phyloP scores from a whole-genome alignment of 2,113 vertebrate genomes.

The Pygoscelis antarcticus region DNA sequence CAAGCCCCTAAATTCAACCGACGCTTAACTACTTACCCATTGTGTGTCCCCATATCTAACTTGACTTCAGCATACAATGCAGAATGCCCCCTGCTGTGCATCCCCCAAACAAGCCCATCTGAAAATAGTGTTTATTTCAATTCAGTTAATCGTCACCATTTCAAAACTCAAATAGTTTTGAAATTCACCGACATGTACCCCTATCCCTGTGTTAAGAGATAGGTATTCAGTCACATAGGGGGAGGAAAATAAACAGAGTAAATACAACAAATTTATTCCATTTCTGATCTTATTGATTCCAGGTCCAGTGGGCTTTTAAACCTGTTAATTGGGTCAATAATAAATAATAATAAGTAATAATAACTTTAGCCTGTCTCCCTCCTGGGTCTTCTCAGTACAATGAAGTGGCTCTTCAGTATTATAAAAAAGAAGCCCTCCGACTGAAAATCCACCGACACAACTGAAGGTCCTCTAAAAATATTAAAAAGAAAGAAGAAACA shows the following conservation, averaged over 20 bases:
- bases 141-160: not conserved
- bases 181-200: not conserved
- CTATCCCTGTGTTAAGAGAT: not conserved
- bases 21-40: not conserved
- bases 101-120: not conserved
- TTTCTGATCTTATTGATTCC: slow-evolving; percentile 1
- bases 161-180: not conserved
- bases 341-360: slow-evolving; percentile 32
- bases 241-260: not conserved
- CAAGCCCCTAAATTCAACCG: not conserved
- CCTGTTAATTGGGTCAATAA: not conserved
- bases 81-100: not conserved
- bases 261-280: not conserved
- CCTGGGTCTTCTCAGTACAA: not conserved
- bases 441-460: not conserved
- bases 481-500: not conserved
- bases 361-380: not conserved
- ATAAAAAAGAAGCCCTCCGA: not conserved
- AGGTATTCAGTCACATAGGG: not conserved
- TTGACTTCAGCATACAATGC: slow-evolving; percentile 21
- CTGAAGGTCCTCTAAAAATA: not conserved
- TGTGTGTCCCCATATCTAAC: not conserved
- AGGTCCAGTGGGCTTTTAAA: not conserved
- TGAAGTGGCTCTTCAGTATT: not conserved
- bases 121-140: not conserved